Percentiles rank a stretch among this genome's conserved stretches.
phyloP scores from a whole-genome alignment of 2,797 vertebrate genomes.

The Myotis planiceps region DNA sequence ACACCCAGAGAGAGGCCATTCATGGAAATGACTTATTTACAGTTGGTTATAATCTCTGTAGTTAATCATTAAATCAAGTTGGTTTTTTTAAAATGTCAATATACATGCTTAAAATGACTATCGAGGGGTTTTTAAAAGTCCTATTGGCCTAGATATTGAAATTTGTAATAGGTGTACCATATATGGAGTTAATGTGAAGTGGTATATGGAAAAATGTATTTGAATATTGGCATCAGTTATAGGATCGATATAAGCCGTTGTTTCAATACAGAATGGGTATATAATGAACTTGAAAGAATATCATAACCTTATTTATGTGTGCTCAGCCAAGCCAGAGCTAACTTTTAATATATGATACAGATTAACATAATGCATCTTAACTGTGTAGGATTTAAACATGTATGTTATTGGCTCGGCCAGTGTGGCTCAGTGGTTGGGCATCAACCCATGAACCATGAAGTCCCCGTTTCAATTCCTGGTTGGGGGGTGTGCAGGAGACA shows the following conservation, averaged over 20 bases:
- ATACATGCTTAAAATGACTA: not conserved
- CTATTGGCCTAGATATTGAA: slow-evolving; percentile 58
- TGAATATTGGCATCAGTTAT: slow-evolving; percentile 73
- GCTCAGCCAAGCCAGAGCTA: slow-evolving; percentile 34
- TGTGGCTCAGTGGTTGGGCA: too few relatives aligned
- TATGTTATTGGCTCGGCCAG: too few relatives aligned
- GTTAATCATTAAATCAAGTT: slow-evolving; percentile 79
- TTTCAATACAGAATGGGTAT: slow-evolving; percentile 39
- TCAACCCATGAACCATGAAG: too few relatives aligned
- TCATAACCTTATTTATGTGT: slow-evolving; percentile 8
- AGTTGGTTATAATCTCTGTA: slow-evolving; percentile 67
- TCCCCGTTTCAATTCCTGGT: too few relatives aligned
- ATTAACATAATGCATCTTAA: slow-evolving; percentile 77
- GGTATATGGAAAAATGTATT: slow-evolving; percentile 57
- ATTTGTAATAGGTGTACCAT: slow-evolving; percentile 63
- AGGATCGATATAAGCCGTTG: slow-evolving; percentile 61
- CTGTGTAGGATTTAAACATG: slow-evolving; percentile 48
- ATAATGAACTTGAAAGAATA: slow-evolving; percentile 74
- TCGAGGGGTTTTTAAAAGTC: slow-evolving; percentile 51
- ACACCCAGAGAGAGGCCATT: slow-evolving; percentile 43
- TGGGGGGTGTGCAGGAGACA: too few relatives aligned
- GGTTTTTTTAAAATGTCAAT: slow-evolving; percentile 67
- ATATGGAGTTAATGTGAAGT: slow-evolving; percentile 69
- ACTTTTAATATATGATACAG: slow-evolving; percentile 57
- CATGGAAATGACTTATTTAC: slow-evolving; percentile 38